Evolutionary conservation across 2,888 invertebrate species (phyloP).

Genomic region (Priocnemis perturbator): DNA sequence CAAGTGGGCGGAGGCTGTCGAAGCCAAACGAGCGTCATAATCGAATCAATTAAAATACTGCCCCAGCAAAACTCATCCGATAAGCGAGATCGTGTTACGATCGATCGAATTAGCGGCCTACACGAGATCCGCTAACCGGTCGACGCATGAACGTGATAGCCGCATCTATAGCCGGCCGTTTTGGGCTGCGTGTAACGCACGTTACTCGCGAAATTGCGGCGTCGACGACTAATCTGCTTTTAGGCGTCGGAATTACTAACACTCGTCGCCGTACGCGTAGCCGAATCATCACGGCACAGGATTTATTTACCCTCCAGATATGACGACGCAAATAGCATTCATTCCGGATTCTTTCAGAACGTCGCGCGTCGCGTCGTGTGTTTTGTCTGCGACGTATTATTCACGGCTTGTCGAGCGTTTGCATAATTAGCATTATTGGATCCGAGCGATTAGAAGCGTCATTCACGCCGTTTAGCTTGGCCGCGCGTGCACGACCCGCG

Average conservation of each 20-base stretch:
- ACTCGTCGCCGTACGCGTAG: not conserved
- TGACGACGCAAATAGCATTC: too few relatives aligned
- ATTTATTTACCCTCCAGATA: too few relatives aligned
- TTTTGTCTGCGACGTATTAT: not conserved
- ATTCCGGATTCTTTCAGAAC: too few relatives aligned
- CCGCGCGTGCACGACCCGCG: not conserved
- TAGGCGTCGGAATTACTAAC: too few relatives aligned
- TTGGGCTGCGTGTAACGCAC: not conserved
- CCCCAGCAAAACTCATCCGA: constrained; percentile 62
- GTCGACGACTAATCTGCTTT: too few relatives aligned
- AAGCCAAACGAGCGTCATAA: constrained; percentile 64
- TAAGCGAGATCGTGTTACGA: constrained; percentile 64
- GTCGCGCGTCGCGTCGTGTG: not conserved
- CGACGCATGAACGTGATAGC: not conserved
- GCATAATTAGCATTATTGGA: too few relatives aligned
- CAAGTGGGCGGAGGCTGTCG: constrained; percentile 29
- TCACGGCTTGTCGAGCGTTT: too few relatives aligned
- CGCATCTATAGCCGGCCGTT: constrained; percentile 23
- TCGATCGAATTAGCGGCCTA: constrained; percentile 64
- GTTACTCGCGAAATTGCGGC: too few relatives aligned
- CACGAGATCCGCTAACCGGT: constrained; percentile 7
- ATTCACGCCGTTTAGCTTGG: not conserved
- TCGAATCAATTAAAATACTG: constrained; percentile 68
- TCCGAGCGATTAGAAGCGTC: too few relatives aligned
- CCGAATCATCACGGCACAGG: not conserved